Conservation (phyloP, 1,140 invertebrate species). For the Eurosta solidaginis region DNA sequence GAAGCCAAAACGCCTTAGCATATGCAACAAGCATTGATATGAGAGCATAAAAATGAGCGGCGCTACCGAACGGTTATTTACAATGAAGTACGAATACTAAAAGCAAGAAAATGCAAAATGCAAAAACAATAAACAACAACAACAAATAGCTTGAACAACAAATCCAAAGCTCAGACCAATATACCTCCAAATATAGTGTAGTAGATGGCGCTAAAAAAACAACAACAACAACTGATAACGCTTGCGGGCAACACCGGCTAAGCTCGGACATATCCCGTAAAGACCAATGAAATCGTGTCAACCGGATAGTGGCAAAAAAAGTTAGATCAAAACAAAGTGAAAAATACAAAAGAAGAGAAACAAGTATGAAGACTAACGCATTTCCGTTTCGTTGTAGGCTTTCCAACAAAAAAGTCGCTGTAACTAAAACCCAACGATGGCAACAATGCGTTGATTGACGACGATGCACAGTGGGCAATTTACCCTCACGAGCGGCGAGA, state of each 20-base stretch:
- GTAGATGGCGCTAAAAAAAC: background rate
- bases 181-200: too few species aligned
- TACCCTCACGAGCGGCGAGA: too few species aligned
- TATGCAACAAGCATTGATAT: constrained; percentile 11
- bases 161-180: background rate
- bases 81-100: background rate
- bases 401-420: background rate
- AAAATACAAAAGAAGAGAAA: background rate
- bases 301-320: background rate
- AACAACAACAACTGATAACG: background rate
- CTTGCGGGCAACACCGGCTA: background rate
- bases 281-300: background rate
- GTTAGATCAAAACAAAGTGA: background rate
- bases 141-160: background rate
- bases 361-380: background rate
- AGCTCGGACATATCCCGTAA: background rate
- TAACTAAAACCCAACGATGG: background rate
- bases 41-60: background rate
- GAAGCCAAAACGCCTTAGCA: background rate
- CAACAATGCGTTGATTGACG: too few species aligned
- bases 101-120: background rate
- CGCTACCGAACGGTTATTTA: background rate
- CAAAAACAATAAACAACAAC: background rate
- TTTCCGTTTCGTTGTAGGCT: background rate
- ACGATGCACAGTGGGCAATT: too few species aligned